Evolutionary conservation across 1,140 invertebrate genomes (phyloP), one percentile per base, ranked within the genome.

Genomic region (Hermetia illucens): DNA sequence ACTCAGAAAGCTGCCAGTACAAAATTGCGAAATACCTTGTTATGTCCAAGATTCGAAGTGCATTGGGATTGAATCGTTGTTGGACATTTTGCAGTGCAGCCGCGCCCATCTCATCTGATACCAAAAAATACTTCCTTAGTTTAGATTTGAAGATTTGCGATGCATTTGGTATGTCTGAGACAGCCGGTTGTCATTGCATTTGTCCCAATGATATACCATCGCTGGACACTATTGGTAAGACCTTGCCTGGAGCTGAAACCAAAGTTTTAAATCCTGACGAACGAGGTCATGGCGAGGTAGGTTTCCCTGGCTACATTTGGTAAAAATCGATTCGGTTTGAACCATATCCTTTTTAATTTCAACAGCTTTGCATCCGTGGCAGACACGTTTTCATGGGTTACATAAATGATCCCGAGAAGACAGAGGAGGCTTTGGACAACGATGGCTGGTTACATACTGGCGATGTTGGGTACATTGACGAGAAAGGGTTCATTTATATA

Each of bases 371-470:
- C 48, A 76, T 87, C 68, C 53, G 63, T 29, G 85, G 86, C 10
- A 68, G 86, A 31, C 76, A 90, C 50, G 61, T 89, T 6, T 83
- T 86, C 52, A 89, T 89, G 84, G 87, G 86, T 4, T 91, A 91
- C 52, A 62, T 89, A 13, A 66, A 73, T 39, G 70, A 78, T 22
- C 66, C 68, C 17, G 74, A 77, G n/a, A 87, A 88, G 62, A 87
- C 82, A 0, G 60, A 55, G 21, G 79, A 77, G 38, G 55, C 77
- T 0, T 58, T 87, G 22, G 81, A 87, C 54, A 62, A 69, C 0
- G 73, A 82, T 0, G 77, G 79, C 4, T 86, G 80, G 77, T 58
- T 89, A 17, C 77, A 78, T 48, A 76, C 77, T 4, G 85, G 85
- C 6, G 85, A 91, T 58, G 55, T 88, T n/a, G 85, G 84, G 12